Evolutionary conservation across 2,113 vertebrate genomes (phyloP).

Genomic region (Plecotus auritus): DNA sequence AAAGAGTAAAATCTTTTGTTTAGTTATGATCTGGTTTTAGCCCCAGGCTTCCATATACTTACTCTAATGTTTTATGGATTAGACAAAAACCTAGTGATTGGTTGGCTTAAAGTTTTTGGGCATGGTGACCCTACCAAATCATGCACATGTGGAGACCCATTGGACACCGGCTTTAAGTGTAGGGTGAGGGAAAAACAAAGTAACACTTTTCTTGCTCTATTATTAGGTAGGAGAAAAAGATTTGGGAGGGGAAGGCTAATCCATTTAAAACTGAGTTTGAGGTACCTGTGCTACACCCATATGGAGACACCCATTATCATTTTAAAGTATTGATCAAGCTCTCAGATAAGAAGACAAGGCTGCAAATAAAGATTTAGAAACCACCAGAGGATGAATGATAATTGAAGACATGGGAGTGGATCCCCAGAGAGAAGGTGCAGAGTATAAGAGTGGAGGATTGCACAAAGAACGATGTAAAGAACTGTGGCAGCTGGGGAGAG

Average conservation of each 20-base stretch:
- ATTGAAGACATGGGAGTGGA: neutral
- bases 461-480: neutral
- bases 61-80: neutral
- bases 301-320: neutral
- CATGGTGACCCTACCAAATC: neutral
- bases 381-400: neutral
- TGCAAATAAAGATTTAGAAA: neutral
- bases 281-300: neutral
- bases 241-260: neutral
- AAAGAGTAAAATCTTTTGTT: neutral
- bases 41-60: neutral
- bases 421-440: neutral
- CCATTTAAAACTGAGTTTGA: constrained; percentile 13
- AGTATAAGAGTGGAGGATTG: neutral
- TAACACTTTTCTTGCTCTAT: neutral
- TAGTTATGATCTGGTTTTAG: neutral
- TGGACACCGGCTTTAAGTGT: neutral
- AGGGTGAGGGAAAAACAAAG: neutral
- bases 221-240: constrained; percentile 18
- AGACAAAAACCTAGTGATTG: neutral
- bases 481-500: neutral
- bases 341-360: neutral
- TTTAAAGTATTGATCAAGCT: neutral
- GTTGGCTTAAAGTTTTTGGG: neutral
- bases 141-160: neutral